A percentile compares a stretch with the other conserved stretches of the same genome.
Conservation (phyloP, 2,888 invertebrate species). For the Yponomeuta plumbellus region DNA sequence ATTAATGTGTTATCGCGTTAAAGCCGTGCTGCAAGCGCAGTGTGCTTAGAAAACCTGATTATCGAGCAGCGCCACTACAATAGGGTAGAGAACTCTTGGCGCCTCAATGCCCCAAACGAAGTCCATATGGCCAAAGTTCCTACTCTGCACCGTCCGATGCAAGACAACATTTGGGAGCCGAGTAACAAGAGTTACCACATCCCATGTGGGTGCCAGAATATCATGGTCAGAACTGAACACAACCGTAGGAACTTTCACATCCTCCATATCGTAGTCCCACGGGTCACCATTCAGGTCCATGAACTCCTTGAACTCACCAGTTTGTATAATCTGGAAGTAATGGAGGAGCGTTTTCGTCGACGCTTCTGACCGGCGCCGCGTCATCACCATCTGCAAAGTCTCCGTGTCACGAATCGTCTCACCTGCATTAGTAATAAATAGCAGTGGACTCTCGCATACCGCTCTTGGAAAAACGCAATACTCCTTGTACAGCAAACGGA, state of each 20-base stretch:
- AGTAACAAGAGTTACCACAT: background rate
- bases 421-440: background rate
- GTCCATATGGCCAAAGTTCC: conserved; percentile 40
- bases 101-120: conserved; percentile 41
- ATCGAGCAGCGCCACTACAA: background rate
- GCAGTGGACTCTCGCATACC: background rate
- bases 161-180: background rate
- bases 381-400: conserved; percentile 33
- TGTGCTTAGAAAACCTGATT: too few species aligned
- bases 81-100: conserved; percentile 9
- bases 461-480: background rate
- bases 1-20: too few species aligned
- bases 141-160: conserved; percentile 32
- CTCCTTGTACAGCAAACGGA: background rate
- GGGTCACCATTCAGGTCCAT: conserved; percentile 25
- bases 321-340: conserved; percentile 41
- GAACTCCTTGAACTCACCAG: conserved; percentile 38
- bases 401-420: background rate
- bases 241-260: background rate
- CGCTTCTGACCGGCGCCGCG: conserved; percentile 32
- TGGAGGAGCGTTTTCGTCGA: conserved; percentile 43
- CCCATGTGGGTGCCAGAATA: background rate
- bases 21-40: too few species aligned
- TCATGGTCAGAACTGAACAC: background rate
- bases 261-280: background rate